phyloP scores from a whole-genome alignment of 2,888 invertebrate genomes.

The Cyaniris semiargus region DNA sequence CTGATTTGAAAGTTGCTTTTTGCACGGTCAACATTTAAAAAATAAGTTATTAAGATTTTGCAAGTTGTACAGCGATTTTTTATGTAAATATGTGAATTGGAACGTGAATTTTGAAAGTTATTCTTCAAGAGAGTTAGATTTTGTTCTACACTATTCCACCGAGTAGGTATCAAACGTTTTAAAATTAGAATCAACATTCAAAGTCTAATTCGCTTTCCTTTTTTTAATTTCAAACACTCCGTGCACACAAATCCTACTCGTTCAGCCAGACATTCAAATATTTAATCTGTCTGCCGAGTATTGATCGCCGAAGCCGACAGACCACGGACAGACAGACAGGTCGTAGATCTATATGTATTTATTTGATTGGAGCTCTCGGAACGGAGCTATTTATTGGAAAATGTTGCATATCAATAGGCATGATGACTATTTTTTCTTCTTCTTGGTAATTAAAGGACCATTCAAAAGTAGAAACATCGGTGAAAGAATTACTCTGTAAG shows the following conservation, averaged over 20 bases:
- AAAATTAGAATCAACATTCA: background rate
- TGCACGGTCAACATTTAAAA: background rate
- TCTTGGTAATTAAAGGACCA: too few relatives aligned
- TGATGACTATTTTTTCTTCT: too few relatives aligned
- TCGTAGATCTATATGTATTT: constrained; percentile 22
- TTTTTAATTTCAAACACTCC: background rate
- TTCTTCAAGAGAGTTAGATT: background rate
- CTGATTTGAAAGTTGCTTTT: background rate
- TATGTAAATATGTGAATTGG: constrained; percentile 15
- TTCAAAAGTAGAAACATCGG: too few relatives aligned
- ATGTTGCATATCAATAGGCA: background rate
- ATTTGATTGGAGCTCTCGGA: constrained; percentile 9
- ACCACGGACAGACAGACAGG: constrained; percentile 20
- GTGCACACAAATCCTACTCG: constrained; percentile 5
- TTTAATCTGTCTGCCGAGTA: constrained; percentile 25
- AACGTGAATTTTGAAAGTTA: constrained; percentile 10
- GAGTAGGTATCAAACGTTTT: background rate
- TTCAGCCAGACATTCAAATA: constrained; percentile 19
- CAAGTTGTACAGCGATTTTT: background rate
- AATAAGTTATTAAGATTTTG: background rate
- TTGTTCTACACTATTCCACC: background rate
- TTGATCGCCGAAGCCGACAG: constrained; percentile 19
- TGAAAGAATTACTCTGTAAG: too few relatives aligned
- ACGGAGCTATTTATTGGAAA: background rate
- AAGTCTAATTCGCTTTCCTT: background rate